Evolutionary conservation across 2,888 invertebrate species (phyloP).

Genomic region (Drosophila nigricruria): DNA sequence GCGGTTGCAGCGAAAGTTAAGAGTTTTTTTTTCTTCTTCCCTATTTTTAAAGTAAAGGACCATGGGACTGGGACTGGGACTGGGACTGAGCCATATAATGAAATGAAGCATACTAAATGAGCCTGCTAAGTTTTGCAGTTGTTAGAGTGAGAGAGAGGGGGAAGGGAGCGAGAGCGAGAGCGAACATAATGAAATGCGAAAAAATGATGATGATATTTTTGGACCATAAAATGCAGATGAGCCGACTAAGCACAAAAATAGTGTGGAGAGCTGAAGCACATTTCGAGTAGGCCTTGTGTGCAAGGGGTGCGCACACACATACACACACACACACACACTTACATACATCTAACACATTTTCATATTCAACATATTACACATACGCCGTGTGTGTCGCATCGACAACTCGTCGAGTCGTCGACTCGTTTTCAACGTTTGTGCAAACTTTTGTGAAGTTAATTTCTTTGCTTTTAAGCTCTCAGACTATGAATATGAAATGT

Average conservation of each 20-base stretch:
- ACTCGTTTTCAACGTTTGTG: slow-evolving; percentile 41
- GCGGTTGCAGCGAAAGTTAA: slow-evolving; percentile 81
- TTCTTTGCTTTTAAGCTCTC: slow-evolving; percentile 78
- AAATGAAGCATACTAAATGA: slow-evolving; percentile 80
- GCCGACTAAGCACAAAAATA: slow-evolving; percentile 81
- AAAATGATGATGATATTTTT: slow-evolving; percentile 82
- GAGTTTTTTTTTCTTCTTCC: slow-evolving; percentile 36
- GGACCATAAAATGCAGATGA: slow-evolving; percentile 83
- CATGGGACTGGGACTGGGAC: slow-evolving; percentile 54
- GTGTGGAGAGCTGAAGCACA: slow-evolving; percentile 54
- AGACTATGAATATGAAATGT: slow-evolving; percentile 79
- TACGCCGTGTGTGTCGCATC: slow-evolving; percentile 65
- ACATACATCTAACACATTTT: slow-evolving; percentile 11
- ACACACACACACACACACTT: background rate
- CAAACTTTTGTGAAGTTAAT: slow-evolving; percentile 72
- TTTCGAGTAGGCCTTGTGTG: slow-evolving; percentile 50
- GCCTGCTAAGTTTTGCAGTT: slow-evolving; percentile 75
- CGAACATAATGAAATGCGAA: slow-evolving; percentile 77
- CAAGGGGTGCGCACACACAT: slow-evolving; percentile 10
- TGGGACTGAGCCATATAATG: slow-evolving; percentile 62
- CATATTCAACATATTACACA: slow-evolving; percentile 32
- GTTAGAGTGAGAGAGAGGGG: slow-evolving; percentile 21
- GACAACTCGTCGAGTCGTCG: slow-evolving; percentile 41
- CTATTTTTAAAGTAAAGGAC: slow-evolving; percentile 53
- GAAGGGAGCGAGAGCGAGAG: slow-evolving; percentile 12